These are phyloP conservation scores for Apotomis capreana DNA, from an alignment of 2,888 invertebrate species.

Conservation along the genomic window DNA sequence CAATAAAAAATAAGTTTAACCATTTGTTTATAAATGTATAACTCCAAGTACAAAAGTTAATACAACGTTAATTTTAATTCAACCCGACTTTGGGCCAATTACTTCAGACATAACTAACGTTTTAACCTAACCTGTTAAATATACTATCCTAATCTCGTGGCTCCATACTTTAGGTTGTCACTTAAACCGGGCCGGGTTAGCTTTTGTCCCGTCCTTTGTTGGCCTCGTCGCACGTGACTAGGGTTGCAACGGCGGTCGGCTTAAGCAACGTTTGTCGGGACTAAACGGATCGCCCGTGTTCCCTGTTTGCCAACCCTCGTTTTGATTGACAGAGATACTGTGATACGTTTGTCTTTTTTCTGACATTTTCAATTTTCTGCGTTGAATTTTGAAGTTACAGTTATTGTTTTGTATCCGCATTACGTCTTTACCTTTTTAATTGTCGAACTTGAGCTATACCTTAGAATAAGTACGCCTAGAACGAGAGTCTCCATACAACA, in stretches of 20 bases:
- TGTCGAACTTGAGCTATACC: too few species aligned
- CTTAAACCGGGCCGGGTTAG: constrained; percentile 41
- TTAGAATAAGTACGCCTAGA: too few species aligned
- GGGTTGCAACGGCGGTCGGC: constrained; percentile 65
- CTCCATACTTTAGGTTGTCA: constrained; percentile 40
- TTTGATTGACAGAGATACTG: constrained; percentile 74
- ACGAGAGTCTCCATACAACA: too few species aligned
- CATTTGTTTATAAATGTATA: too few species aligned
- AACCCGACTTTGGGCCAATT: neutral
- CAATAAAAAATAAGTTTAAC: too few species aligned
- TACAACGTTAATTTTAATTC: neutral
- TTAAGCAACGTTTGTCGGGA: constrained; percentile 64
- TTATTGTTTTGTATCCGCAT: neutral
- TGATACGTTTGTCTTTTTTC: constrained; percentile 23
- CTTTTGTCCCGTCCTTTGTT: constrained; percentile 59
- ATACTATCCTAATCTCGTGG: constrained; percentile 34
- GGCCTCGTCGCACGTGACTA: constrained; percentile 74
- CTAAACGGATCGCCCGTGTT: constrained; percentile 53
- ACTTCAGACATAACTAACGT: neutral
- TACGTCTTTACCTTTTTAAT: neutral
- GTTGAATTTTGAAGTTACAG: neutral
- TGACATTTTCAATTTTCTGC: constrained; percentile 21
- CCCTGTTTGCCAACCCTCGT: constrained; percentile 47
- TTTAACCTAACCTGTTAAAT: constrained; percentile 26
- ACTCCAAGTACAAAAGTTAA: too few species aligned